A percentile compares a stretch with the other conserved stretches of the same genome.
phyloP scores from a whole-genome alignment of 1,140 invertebrate genomes.

The Aphis craccivora region DNA sequence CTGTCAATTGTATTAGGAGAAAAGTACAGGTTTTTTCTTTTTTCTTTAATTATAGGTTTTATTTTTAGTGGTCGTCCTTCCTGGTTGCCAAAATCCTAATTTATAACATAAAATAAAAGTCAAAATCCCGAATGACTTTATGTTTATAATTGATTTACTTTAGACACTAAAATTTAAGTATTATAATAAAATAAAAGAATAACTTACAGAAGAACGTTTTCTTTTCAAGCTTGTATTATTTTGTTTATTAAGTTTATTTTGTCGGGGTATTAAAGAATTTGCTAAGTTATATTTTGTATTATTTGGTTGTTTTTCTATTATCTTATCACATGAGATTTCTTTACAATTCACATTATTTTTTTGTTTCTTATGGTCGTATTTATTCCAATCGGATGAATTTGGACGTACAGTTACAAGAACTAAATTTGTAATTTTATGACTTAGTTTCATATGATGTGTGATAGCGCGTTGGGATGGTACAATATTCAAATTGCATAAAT shows the following conservation, averaged over 20 bases:
- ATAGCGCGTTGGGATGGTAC: background rate
- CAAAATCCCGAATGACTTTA: background rate
- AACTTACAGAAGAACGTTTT: slow-evolving; percentile 37
- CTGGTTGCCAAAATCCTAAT: background rate
- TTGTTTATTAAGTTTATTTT: too few species aligned
- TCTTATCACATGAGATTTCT: background rate
- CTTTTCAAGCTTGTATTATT: background rate
- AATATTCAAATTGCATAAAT: background rate
- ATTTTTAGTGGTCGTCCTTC: background rate
- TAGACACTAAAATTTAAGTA: background rate
- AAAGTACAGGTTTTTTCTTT: slow-evolving; percentile 23
- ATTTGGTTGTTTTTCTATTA: background rate
- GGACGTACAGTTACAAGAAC: background rate
- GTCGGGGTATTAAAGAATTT: background rate
- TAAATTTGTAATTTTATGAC: background rate
- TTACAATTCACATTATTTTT: background rate
- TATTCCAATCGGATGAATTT: background rate
- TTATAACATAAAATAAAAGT: background rate
- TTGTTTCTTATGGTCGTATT: background rate
- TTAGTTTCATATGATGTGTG: background rate
- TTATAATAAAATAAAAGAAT: background rate
- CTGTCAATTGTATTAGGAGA: slow-evolving; percentile 33
- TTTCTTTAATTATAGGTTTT: background rate
- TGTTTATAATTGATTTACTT: background rate
- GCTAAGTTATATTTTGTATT: background rate